phyloP scores from a whole-genome alignment of 2,888 invertebrate species.

The Plebejus argus region DNA sequence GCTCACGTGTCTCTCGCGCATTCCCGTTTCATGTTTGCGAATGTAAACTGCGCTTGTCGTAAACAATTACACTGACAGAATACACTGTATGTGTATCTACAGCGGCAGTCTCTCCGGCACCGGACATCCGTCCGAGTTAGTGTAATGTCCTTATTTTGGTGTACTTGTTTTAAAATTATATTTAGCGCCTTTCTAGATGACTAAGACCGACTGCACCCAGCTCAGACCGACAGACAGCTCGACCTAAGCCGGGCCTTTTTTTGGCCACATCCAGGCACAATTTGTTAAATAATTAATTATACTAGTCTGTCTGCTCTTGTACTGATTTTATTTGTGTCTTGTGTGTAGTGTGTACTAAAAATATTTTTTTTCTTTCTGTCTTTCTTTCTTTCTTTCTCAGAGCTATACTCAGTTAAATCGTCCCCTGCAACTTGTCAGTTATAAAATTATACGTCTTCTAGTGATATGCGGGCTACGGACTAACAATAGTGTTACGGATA shows the following conservation, averaged over 20 bases:
- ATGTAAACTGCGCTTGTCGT: neutral
- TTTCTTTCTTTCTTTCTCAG: too few relatives aligned
- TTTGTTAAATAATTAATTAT: too few relatives aligned
- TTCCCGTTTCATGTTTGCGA: neutral
- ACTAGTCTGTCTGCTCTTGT: too few relatives aligned
- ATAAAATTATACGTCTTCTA: neutral
- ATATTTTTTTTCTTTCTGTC: too few relatives aligned
- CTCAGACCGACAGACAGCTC: too few relatives aligned
- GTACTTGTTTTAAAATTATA: neutral
- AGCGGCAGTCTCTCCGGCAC: neutral
- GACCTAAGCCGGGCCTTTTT: too few relatives aligned
- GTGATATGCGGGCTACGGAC: slow-evolving; percentile 8
- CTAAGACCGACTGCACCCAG: neutral
- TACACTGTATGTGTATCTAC: neutral
- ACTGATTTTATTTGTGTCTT: too few relatives aligned
- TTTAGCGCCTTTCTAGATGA: neutral
- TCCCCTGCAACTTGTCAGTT: neutral
- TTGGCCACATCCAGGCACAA: too few relatives aligned
- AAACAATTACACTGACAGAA: neutral
- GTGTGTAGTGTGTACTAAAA: too few relatives aligned
- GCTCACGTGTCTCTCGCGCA: neutral
- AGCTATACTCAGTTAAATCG: too few relatives aligned
- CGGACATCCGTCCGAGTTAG: neutral
- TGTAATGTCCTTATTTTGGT: neutral
- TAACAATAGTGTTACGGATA: too few relatives aligned